Base-by-base conservation (phyloP, 2,113 vertebrate genomes). In the Argyrosomus japonicus region DNA sequence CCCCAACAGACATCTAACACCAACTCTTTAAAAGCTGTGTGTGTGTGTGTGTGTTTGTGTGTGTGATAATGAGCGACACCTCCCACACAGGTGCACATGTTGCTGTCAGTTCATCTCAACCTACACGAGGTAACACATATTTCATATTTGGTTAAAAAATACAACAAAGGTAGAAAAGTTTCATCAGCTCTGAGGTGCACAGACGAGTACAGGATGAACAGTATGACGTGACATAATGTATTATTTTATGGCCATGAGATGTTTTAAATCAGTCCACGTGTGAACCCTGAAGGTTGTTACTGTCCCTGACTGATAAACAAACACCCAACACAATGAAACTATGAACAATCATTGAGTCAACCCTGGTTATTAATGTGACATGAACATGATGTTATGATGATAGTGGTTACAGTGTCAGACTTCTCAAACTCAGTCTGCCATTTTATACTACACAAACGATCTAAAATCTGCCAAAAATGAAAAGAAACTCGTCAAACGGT, bases 351-450 rank as follows among this genome's bases (percentile, higher is more conserved):
- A 43, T 1, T 56, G 14, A 51, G 51, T 58, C 9, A 18, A n/a
- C 23, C 18, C 13, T 25, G 36, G 4, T 12, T 18, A 74, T 48
- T 5, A 80, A 56, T 48, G 50, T 57, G 21, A 74, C 21, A 65
- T 23, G 25, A 56, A 68, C 60, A 54, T 68, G 10, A 68, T 29
- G n/a, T 60, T 40, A 27, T 43, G 11, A 81, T 74, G 45, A 60
- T 29, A 10, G 45, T 29, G 45, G 4, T 68, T 68, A 58, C 3
- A 43, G 11, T 29, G 58, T 68, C 71, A 68, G 63, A n/a, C 45
- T 54, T 14, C 29, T 54, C 32, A 76, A 27, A 69, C 14, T 23
- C 60, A 63, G 57, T 17, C 40, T 50, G 15, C 50, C 3, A 51
- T 58, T n/a, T 29, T 43, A n/a, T 40, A 45, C 40, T 58, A 7